Conservation (phyloP, 1,140 invertebrate species). For the Scaptomyza pallida region DNA sequence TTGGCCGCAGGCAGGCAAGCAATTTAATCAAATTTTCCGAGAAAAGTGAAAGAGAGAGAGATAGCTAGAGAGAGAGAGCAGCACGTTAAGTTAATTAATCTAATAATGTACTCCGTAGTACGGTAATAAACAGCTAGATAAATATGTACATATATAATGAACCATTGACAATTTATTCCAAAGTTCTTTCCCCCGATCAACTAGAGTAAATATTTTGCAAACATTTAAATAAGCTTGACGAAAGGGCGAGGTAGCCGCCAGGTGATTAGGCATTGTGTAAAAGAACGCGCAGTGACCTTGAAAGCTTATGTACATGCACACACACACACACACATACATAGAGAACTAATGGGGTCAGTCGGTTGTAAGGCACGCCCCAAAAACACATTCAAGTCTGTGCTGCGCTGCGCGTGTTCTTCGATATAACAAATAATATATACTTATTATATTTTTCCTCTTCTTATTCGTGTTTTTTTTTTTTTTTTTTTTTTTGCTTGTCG, state of each 20-base stretch:
- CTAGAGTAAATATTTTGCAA: not conserved
- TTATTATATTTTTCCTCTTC: conserved; percentile 8
- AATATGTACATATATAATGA: conserved; percentile 24
- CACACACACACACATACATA: no score
- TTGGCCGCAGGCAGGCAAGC: not conserved
- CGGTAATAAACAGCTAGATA: conserved; percentile 2
- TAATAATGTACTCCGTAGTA: not conserved
- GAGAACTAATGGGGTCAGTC: conserved; percentile 59
- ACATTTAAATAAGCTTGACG: not conserved
- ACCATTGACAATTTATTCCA: not conserved
- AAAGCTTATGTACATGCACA: conserved; percentile 31
- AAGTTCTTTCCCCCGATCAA: not conserved
- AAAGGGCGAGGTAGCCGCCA: not conserved
- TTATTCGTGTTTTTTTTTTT: no score
- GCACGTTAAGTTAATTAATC: conserved; percentile 12
- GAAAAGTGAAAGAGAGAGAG: conserved; percentile 38
- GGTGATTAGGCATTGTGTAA: not conserved
- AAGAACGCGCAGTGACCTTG: conserved; percentile 54
- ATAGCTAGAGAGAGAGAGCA: no score
- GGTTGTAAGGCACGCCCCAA: conserved; percentile 52
- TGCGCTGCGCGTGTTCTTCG: conserved; percentile 13
- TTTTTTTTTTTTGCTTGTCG: conserved; percentile 13
- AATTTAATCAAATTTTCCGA: conserved; percentile 31
- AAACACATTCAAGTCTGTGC: conserved; percentile 5
- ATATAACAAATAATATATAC: conserved; percentile 5